Evolutionary conservation across 2,888 invertebrate genomes (phyloP).

Genomic region (Tetanocera ferruginea): DNA sequence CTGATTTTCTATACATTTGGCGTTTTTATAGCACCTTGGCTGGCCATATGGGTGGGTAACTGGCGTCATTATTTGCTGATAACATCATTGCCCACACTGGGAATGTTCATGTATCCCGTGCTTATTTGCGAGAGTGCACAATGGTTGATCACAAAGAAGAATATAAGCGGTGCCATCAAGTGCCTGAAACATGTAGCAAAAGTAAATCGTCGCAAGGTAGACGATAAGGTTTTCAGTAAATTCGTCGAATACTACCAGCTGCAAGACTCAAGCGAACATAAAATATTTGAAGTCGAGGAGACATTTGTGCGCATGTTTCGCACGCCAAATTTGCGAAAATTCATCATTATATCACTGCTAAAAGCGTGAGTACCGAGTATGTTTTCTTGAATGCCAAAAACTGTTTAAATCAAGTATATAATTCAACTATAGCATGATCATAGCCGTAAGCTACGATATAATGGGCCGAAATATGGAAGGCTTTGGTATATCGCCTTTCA

Average conservation of each 20-base stretch:
- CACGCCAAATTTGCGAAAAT: conserved; percentile 72
- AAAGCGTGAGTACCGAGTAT: conserved; percentile 72
- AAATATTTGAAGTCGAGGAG: conserved; percentile 50
- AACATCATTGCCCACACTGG: conserved; percentile 71
- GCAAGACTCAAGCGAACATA: conserved; percentile 53
- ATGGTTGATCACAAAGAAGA: conserved; percentile 73
- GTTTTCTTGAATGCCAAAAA: neutral
- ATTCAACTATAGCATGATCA: conserved; percentile 66
- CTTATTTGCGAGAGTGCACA: conserved; percentile 74
- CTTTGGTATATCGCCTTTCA: conserved; percentile 71
- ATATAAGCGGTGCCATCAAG: conserved; percentile 70
- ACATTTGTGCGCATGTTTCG: conserved; percentile 71
- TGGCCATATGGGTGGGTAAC: conserved; percentile 69
- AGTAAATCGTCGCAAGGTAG: conserved; percentile 70
- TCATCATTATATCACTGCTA: conserved; percentile 72
- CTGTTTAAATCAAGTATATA: neutral
- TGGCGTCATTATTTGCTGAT: conserved; percentile 72
- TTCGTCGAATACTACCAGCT: conserved; percentile 65
- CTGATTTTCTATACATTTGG: conserved; percentile 73
- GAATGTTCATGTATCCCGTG: conserved; percentile 70
- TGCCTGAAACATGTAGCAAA: conserved; percentile 72
- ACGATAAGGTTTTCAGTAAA: conserved; percentile 67
- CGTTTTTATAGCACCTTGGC: conserved; percentile 71
- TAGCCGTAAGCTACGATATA: conserved; percentile 73
- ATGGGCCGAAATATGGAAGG: conserved; percentile 73